These are phyloP conservation scores for Phrynosoma blainvillii DNA, from an alignment of 2,113 vertebrate species.

Conservation along the genomic window DNA sequence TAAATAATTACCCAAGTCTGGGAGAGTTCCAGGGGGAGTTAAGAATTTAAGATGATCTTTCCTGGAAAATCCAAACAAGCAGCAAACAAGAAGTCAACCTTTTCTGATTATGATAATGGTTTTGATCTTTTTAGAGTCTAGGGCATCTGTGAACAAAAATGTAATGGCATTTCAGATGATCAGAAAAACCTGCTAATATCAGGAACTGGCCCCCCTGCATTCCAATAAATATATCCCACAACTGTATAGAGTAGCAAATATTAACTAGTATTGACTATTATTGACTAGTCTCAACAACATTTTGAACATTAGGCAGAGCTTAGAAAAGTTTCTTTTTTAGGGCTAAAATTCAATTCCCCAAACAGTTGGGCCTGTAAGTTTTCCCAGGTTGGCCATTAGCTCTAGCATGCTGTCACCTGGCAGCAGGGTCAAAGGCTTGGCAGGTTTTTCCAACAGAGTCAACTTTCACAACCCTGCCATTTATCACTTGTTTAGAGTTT, in stretches of 20 bases:
- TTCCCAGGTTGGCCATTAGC: not conserved
- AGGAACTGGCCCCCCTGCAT: not conserved
- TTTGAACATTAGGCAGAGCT: too few relatives aligned
- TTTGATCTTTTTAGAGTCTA: not conserved
- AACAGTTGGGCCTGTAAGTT: too few relatives aligned
- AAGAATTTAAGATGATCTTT: not conserved
- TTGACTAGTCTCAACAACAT: too few relatives aligned
- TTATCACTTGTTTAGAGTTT: slow-evolving; percentile 6
- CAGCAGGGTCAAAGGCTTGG: not conserved
- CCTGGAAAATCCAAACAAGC: not conserved
- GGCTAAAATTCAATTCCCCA: too few relatives aligned
- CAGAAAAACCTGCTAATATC: not conserved
- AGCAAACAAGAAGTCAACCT: not conserved
- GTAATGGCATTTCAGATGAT: not conserved
- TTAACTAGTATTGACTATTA: too few relatives aligned
- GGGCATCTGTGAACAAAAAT: not conserved
- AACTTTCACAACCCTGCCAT: not conserved
- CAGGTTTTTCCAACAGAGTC: not conserved
- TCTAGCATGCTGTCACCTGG: not conserved
- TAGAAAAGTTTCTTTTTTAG: too few relatives aligned
- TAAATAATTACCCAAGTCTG: not conserved
- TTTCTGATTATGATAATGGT: not conserved
- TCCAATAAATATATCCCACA: not conserved
- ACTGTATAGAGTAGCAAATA: not conserved
- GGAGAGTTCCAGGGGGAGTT: not conserved